Percentiles rank a stretch among this genome's conserved stretches.
These are phyloP conservation scores for Pseudocheirus occidentalis DNA, from an alignment of 2,797 vertebrate genomes.

Conservation along the genomic window DNA sequence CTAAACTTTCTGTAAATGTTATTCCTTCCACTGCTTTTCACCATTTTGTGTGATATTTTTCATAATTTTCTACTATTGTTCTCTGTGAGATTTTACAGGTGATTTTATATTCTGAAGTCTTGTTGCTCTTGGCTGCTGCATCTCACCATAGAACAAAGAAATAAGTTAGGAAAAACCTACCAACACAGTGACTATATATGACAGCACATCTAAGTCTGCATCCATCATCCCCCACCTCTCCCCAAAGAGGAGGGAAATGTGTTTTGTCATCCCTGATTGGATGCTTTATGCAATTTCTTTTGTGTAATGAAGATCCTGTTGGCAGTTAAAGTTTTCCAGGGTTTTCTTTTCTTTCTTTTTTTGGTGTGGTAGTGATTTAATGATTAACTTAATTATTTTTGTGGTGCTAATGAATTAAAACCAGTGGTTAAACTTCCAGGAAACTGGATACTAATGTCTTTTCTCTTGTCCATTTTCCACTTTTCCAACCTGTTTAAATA, in stretches of 20 bases:
- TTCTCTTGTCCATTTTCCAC: not conserved
- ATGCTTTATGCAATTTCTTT: not conserved
- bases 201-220: not conserved
- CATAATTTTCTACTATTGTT: not conserved
- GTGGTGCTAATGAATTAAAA: not conserved
- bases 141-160: not conserved
- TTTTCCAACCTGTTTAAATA: not conserved
- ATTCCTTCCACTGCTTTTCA: not conserved
- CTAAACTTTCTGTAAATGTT: not conserved
- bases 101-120: not conserved
- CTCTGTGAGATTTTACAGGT: not conserved
- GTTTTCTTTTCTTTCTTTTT: not conserved
- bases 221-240: not conserved
- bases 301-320: not conserved
- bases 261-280: not conserved
- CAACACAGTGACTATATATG: not conserved
- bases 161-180: not conserved
- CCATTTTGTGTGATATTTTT: not conserved
- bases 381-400: not conserved
- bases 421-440: not conserved
- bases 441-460: not conserved
- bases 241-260: not conserved
- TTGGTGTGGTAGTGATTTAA: not conserved
- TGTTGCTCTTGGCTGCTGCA: not conserved
- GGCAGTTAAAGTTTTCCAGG: not conserved